Conservation (phyloP, 2,888 invertebrate species). For the Stenchaetothrips biformis region DNA sequence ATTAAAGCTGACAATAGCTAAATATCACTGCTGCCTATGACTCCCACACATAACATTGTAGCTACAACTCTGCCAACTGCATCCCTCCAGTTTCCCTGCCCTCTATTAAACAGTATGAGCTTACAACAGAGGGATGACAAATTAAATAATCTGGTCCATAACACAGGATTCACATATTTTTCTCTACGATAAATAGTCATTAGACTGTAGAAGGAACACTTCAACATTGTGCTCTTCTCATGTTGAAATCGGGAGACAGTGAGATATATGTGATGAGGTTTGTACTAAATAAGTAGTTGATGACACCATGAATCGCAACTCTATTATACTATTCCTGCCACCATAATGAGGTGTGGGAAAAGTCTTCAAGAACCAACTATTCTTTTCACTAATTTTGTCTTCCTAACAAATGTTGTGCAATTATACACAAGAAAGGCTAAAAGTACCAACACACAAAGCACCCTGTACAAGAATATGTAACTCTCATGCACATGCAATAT, state of each 20-base stretch:
- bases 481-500: neutral
- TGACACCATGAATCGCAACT: neutral
- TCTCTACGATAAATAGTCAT: neutral
- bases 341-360: neutral
- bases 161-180: conserved; percentile 1
- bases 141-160: conserved; percentile 8
- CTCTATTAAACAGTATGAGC: neutral
- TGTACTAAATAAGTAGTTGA: neutral
- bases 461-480: conserved; percentile 4
- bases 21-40: neutral
- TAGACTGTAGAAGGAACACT: conserved; percentile 7
- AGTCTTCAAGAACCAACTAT: neutral
- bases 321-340: neutral
- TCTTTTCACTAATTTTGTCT: neutral
- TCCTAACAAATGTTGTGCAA: conserved; percentile 3
- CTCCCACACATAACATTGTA: neutral
- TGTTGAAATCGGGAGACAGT: neutral
- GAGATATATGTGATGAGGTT: neutral
- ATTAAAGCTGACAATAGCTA: conserved; percentile 4
- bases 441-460: conserved; percentile 15
- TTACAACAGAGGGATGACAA: neutral
- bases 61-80: neutral
- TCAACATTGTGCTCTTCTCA: neutral
- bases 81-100: neutral
- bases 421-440: neutral